Percentiles rank a stretch among this genome's conserved stretches.
phyloP scores from a whole-genome alignment of 2,888 invertebrate genomes.

The Lottia gigantea region DNA sequence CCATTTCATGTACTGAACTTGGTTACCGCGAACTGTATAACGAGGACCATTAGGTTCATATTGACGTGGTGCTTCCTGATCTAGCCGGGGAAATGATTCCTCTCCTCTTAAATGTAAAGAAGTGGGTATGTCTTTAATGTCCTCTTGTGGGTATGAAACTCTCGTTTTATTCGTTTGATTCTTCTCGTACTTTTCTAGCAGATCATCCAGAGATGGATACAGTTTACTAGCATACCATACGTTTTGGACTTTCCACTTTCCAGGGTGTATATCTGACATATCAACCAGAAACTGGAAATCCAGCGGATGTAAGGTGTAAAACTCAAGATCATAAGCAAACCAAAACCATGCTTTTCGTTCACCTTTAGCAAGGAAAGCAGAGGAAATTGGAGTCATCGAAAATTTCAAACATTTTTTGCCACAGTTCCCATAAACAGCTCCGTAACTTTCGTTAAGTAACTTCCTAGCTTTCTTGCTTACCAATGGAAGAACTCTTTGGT shows the following conservation, averaged over 20 bases:
- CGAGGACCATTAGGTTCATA: constrained; percentile 55
- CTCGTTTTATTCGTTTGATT: constrained; percentile 46
- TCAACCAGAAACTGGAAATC: constrained; percentile 61
- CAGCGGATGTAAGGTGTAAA: constrained; percentile 53
- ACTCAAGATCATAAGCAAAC: constrained; percentile 54
- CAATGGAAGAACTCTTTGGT: constrained; percentile 38
- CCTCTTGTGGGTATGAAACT: constrained; percentile 37
- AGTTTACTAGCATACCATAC: constrained; percentile 55
- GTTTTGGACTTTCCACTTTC: constrained; percentile 49
- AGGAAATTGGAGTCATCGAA: constrained; percentile 54
- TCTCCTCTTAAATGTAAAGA: constrained; percentile 43
- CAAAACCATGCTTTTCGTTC: constrained; percentile 59
- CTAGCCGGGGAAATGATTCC: constrained; percentile 35
- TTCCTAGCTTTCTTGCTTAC: constrained; percentile 38
- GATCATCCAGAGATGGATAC: constrained; percentile 44
- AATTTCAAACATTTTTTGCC: constrained; percentile 49
- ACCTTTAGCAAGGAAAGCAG: constrained; percentile 46
- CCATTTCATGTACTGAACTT: constrained; percentile 60
- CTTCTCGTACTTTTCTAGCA: constrained; percentile 41
- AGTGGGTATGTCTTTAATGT: constrained; percentile 38
- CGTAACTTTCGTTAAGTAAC: constrained; percentile 53
- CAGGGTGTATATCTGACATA: constrained; percentile 41
- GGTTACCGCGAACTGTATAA: constrained; percentile 48
- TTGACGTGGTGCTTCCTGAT: constrained; percentile 47
- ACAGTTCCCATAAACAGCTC: constrained; percentile 44